Conservation (phyloP, 1,140 invertebrate species). For the Hypothenemus hampei region DNA sequence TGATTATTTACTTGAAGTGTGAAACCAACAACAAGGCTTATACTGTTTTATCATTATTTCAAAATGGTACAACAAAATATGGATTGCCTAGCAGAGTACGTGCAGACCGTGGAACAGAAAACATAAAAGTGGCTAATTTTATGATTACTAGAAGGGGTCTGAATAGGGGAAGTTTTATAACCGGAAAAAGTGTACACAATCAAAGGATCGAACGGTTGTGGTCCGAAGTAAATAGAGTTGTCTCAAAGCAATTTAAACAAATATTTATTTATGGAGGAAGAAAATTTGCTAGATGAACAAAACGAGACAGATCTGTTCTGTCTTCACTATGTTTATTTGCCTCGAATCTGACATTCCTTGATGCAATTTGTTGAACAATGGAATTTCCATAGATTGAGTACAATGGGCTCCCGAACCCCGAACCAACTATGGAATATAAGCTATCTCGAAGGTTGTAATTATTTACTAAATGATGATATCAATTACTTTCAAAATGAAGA, state of each 20-base stretch:
- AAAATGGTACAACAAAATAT: neutral
- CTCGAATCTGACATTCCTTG: too few species aligned
- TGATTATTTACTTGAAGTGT: neutral
- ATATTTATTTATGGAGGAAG: too few species aligned
- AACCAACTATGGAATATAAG: too few species aligned
- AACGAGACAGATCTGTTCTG: neutral
- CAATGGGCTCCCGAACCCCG: too few species aligned
- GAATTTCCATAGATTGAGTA: neutral
- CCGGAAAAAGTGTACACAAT: constrained; percentile 3
- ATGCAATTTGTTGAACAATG: neutral
- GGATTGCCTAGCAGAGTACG: neutral
- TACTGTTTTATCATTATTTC: neutral
- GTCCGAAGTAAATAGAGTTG: constrained; percentile 1
- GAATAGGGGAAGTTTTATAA: constrained; percentile 1
- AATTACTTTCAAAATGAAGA: too few species aligned
- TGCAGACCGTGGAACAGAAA: neutral
- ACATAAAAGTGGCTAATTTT: neutral
- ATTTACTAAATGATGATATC: too few species aligned
- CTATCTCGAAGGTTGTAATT: too few species aligned
- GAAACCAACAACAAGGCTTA: neutral
- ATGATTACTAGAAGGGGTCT: neutral
- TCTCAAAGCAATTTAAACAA: neutral
- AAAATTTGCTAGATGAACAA: neutral
- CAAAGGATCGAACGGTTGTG: constrained; percentile 13
- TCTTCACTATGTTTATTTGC: neutral